Percentiles rank a stretch among this genome's conserved stretches.
These are phyloP conservation scores for Andricus grossulariae DNA, from an alignment of 1,140 invertebrate genomes.

Conservation along the genomic window DNA sequence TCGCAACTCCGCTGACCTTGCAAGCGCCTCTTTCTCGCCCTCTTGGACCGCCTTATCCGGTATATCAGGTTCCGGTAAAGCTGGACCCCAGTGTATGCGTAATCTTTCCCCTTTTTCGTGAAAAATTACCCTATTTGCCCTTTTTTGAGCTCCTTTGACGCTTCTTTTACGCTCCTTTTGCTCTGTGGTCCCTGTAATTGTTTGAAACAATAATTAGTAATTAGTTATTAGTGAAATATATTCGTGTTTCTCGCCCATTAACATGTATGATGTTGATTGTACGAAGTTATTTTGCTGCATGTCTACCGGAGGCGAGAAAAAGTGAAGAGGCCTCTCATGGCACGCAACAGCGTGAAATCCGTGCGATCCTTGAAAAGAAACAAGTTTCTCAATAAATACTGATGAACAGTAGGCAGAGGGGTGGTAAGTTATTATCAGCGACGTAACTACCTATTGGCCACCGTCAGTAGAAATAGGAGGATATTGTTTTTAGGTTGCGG, in stretches of 20 bases:
- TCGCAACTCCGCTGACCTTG: too few species aligned
- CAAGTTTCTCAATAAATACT: conserved; percentile 55
- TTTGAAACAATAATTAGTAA: conserved; percentile 41
- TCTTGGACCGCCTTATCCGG: too few species aligned
- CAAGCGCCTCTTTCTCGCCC: too few species aligned
- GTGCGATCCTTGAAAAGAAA: conserved; percentile 32
- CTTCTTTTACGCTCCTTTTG: too few species aligned
- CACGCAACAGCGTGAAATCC: too few species aligned
- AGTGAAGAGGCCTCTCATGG: conserved; percentile 32
- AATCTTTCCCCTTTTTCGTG: too few species aligned
- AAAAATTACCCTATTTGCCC: too few species aligned
- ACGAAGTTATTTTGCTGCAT: conserved; percentile 4
- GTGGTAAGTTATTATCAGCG: conserved; percentile 59
- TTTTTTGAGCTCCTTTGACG: too few species aligned
- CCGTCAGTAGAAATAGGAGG: conserved; percentile 63
- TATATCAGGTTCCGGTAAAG: too few species aligned
- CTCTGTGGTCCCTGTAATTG: conserved; percentile 35
- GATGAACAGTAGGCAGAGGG: conserved; percentile 57
- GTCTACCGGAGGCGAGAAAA: conserved; percentile 33
- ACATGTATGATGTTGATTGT: neutral
- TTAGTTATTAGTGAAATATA: conserved; percentile 33
- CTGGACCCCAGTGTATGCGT: too few species aligned
- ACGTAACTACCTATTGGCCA: conserved; percentile 62
- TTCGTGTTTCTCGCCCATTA: conserved; percentile 33
- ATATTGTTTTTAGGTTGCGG: conserved; percentile 74